Evolutionary conservation across 2,113 vertebrate species (phyloP).

Genomic region (Spea multiplicata): DNA sequence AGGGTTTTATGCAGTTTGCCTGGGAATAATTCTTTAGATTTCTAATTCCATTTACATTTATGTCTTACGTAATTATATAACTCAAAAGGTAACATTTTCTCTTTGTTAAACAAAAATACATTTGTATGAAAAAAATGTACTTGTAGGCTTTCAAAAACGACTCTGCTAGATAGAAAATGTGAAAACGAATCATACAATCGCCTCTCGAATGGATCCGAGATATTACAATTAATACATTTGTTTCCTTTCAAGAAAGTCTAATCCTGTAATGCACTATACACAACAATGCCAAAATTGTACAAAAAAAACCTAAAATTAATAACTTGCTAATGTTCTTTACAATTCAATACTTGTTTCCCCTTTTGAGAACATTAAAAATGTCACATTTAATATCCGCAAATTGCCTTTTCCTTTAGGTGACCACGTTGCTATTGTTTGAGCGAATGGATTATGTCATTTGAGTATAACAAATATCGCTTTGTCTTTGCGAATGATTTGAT

Average conservation of each 20-base stretch:
- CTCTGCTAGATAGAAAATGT: conserved; percentile 11
- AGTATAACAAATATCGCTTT: conserved; percentile 58
- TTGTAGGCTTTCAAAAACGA: not conserved
- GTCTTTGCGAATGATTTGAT: conserved; percentile 49
- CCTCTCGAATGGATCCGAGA: conserved; percentile 50
- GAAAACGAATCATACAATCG: conserved; percentile 52
- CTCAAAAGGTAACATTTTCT: too few relatives aligned
- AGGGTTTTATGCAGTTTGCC: too few relatives aligned
- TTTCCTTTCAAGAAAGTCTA: not conserved
- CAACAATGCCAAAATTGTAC: conserved; percentile 54
- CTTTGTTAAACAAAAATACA: too few relatives aligned
- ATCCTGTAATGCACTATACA: not conserved
- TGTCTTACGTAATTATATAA: too few relatives aligned
- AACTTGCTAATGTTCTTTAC: conserved; percentile 48
- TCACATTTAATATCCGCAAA: conserved; percentile 53
- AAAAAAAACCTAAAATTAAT: conserved; percentile 51
- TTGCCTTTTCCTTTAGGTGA: conserved; percentile 56
- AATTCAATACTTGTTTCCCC: conserved; percentile 51
- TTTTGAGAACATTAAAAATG: conserved; percentile 52
- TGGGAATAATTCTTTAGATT: too few relatives aligned
- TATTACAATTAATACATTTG: conserved; percentile 45
- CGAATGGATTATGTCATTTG: conserved; percentile 56
- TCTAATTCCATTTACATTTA: too few relatives aligned
- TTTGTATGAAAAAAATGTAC: too few relatives aligned
- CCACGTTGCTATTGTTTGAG: conserved; percentile 51